Conservation (phyloP, 2,113 vertebrate species). For the Isichthys henryi region DNA sequence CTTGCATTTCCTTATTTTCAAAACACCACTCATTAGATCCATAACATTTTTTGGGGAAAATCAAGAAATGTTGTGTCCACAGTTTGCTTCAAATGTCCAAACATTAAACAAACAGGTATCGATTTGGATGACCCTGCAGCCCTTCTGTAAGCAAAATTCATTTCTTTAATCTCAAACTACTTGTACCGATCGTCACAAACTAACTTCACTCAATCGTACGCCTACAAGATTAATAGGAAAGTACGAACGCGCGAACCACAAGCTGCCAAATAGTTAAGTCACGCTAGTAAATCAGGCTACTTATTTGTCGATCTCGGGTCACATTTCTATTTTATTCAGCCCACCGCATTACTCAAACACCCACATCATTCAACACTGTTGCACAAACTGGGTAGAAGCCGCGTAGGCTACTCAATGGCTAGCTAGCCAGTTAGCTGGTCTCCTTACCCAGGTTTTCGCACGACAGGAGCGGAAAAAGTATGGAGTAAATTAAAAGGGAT, state of each 20-base stretch:
- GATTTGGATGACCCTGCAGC: neutral
- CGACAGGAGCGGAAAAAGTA: slow-evolving; percentile 26
- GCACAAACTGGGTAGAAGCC: neutral
- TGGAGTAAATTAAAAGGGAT: slow-evolving; percentile 29
- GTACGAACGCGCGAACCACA: neutral
- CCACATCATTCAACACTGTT: neutral
- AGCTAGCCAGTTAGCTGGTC: neutral
- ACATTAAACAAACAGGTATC: neutral
- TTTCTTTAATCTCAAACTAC: neutral
- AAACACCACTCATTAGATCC: neutral
- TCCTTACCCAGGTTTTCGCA: slow-evolving; percentile 42
- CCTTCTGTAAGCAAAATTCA: neutral
- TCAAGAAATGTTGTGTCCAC: neutral
- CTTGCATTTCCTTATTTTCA: neutral
- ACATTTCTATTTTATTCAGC: neutral
- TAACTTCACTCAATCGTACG: neutral
- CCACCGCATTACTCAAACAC: neutral
- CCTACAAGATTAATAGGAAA: neutral
- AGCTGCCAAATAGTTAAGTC: neutral
- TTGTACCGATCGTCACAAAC: neutral
- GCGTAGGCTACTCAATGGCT: neutral
- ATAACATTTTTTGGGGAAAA: neutral
- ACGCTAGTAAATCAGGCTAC: neutral
- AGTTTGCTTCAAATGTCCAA: neutral
- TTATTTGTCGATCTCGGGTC: neutral